Percentiles rank a stretch among this genome's conserved stretches.
Conservation (phyloP, 2,888 invertebrate species). For the Ligdia adustata region DNA sequence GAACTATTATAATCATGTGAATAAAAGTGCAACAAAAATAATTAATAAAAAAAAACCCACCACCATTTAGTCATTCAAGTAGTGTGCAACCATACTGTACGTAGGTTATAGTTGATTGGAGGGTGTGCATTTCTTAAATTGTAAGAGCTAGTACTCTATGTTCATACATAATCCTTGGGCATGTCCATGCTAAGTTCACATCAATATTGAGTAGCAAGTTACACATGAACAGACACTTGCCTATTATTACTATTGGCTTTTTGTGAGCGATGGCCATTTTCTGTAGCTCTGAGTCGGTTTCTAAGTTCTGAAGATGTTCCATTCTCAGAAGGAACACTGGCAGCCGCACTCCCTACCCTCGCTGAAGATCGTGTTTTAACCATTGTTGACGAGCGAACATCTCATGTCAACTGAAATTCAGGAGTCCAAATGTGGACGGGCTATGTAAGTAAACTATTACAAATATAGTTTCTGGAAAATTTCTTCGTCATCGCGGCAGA, state of each 20-base stretch:
- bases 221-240: constrained; percentile 82
- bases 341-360: constrained; percentile 74
- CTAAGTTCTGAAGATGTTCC: constrained; percentile 75
- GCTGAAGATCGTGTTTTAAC: constrained; percentile 84
- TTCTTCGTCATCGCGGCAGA: constrained; percentile 60
- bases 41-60: too few relatives aligned
- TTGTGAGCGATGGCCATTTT: constrained; percentile 74
- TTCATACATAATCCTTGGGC: too few relatives aligned
- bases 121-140: too few relatives aligned
- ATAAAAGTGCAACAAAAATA: too few relatives aligned
- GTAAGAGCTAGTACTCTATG: too few relatives aligned
- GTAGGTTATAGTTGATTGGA: too few relatives aligned
- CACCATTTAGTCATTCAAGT: too few relatives aligned
- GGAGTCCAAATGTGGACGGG: constrained; percentile 77
- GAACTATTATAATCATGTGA: too few relatives aligned
- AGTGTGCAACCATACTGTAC: too few relatives aligned
- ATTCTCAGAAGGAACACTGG: constrained; percentile 72
- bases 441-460: constrained; percentile 62
- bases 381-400: constrained; percentile 81
- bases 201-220: constrained; percentile 90
- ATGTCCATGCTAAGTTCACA: constrained; percentile 44
- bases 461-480: constrained; percentile 75
- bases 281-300: constrained; percentile 70
- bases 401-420: constrained; percentile 83
- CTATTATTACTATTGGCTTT: constrained; percentile 67